These are phyloP conservation scores for Drosophila aff. DNA, from an alignment of 1,140 invertebrate genomes.

Conservation along the genomic window DNA sequence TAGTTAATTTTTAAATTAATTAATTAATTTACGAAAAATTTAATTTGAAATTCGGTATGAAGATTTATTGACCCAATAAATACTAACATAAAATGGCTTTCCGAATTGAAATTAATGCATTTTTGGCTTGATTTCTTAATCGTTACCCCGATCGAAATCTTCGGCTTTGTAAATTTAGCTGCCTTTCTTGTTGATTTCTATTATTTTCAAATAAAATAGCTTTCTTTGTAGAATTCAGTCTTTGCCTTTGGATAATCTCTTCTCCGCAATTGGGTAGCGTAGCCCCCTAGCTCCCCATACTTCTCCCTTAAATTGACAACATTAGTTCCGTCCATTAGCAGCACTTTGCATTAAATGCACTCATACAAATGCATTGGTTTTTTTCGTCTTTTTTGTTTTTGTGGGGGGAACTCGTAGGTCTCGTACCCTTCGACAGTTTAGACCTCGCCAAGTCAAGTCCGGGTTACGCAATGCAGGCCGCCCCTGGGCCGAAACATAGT, in stretches of 20 bases:
- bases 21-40: too few species aligned
- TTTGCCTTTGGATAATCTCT: conserved; percentile 4
- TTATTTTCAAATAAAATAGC: too few species aligned
- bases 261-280: background rate
- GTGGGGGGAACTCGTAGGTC: conserved; percentile 19
- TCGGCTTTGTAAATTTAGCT: too few species aligned
- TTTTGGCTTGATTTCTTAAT: too few species aligned
- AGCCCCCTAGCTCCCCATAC: background rate
- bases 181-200: too few species aligned
- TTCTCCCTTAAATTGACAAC: conserved; percentile 53
- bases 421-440: conserved; percentile 48
- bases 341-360: conserved; percentile 57
- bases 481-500: conserved; percentile 53
- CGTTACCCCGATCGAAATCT: too few species aligned
- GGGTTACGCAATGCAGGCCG: conserved; percentile 67
- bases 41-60: too few species aligned
- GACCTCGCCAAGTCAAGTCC: conserved; percentile 52
- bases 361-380: conserved; percentile 33
- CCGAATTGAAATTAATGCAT: too few species aligned
- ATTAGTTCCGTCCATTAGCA: conserved; percentile 71
- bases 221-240: background rate
- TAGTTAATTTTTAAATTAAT: too few species aligned
- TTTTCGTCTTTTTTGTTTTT: too few species aligned
- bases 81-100: too few species aligned
- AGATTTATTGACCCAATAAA: too few species aligned